phyloP scores from a whole-genome alignment of 1,140 invertebrate genomes.

The Eumeta japonica region DNA sequence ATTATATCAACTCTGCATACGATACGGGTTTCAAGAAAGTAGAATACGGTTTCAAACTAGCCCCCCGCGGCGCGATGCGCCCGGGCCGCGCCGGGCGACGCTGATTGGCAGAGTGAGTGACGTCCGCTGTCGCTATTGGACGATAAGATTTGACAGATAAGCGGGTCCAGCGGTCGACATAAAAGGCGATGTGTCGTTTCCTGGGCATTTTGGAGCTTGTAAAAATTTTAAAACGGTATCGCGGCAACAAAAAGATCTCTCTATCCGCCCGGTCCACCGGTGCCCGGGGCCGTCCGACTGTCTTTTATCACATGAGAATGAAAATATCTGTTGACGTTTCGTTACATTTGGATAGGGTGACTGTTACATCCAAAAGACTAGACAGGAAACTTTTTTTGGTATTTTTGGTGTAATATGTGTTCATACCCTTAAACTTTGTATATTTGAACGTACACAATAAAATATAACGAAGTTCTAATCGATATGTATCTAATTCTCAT shows the following conservation, averaged over 20 bases:
- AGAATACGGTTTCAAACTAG: slow-evolving; percentile 34
- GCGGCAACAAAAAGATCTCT: slow-evolving; percentile 28
- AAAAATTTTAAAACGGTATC: slow-evolving; percentile 45
- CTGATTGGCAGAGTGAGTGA: slow-evolving; percentile 51
- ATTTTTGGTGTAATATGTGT: no score
- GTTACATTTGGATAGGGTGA: slow-evolving; percentile 22
- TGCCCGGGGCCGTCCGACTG: not conserved
- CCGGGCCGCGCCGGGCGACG: slow-evolving; percentile 18
- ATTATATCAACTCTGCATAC: slow-evolving; percentile 37
- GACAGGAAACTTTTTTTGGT: no score
- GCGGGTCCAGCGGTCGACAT: slow-evolving; percentile 27
- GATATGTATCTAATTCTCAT: no score
- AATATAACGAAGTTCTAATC: no score
- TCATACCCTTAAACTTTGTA: no score
- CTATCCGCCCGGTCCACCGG: slow-evolving; percentile 14
- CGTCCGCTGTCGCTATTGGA: slow-evolving; percentile 48
- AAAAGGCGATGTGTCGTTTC: slow-evolving; percentile 40
- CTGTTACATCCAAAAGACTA: no score
- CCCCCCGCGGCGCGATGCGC: slow-evolving; percentile 34
- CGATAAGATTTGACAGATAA: slow-evolving; percentile 53
- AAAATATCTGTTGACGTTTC: slow-evolving; percentile 42
- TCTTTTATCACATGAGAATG: slow-evolving; percentile 29
- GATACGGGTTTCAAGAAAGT: slow-evolving; percentile 37
- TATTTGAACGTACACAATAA: no score
- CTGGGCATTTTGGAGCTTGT: slow-evolving; percentile 30